Evolutionary conservation across 2,113 vertebrate species (phyloP).

Genomic region (Megalops atlanticus): DNA sequence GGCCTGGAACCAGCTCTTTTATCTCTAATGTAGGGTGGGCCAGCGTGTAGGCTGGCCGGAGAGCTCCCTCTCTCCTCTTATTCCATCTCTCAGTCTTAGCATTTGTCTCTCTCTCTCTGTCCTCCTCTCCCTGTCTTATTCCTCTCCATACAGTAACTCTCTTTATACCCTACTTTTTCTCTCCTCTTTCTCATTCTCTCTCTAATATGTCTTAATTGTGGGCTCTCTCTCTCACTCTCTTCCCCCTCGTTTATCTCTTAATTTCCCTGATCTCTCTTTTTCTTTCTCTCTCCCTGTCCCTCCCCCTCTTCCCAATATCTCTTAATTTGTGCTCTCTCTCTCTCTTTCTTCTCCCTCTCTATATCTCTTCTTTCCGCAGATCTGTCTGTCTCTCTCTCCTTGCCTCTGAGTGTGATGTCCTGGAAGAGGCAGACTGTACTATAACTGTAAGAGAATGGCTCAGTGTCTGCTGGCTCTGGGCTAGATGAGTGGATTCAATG

Average conservation of each 20-base stretch:
- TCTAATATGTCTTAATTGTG: too few relatives aligned
- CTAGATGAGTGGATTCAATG: too few relatives aligned
- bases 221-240: neutral
- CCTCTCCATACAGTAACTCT: too few relatives aligned
- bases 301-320: neutral
- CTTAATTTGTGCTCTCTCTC: neutral
- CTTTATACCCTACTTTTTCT: too few relatives aligned
- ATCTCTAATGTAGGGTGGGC: neutral
- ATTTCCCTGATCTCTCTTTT: neutral
- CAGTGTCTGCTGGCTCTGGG: too few relatives aligned
- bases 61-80: neutral
- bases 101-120: neutral
- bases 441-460: too few relatives aligned
- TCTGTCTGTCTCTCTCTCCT: slow-evolving; percentile 31
- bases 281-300: neutral
- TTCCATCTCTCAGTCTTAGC: too few relatives aligned
- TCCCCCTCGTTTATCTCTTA: neutral
- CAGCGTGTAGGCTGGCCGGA: neutral
- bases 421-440: neutral
- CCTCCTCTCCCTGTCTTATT: neutral
- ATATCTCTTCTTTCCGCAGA: slow-evolving; percentile 42
- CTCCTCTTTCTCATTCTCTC: too few relatives aligned
- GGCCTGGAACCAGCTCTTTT: neutral
- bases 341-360: slow-evolving; percentile 22
- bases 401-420: slow-evolving; percentile 29